Percentiles rank a stretch among this genome's conserved stretches.
phyloP scores from a whole-genome alignment of 1,140 invertebrate species.

The Leptestheria dahalacensis region DNA sequence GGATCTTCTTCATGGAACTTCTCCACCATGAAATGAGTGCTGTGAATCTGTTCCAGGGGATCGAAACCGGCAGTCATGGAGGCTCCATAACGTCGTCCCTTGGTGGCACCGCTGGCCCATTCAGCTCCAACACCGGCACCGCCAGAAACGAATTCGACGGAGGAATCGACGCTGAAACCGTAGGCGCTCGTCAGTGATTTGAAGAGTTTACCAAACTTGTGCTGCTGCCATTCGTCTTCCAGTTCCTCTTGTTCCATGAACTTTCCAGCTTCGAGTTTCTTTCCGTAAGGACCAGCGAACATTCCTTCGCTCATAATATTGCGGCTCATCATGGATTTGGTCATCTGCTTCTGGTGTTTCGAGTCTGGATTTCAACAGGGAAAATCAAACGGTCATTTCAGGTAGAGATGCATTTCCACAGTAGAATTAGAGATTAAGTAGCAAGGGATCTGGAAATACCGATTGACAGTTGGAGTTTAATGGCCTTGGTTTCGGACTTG shows the following conservation, averaged over 20 bases:
- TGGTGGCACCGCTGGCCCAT: not conserved
- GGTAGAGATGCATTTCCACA: too few species aligned
- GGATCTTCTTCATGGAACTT: not conserved
- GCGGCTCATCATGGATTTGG: not conserved
- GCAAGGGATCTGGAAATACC: too few species aligned
- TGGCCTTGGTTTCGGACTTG: slow-evolving; percentile 13
- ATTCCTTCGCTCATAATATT: not conserved
- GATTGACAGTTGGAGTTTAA: slow-evolving; percentile 5
- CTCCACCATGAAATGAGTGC: not conserved
- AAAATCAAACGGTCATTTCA: not conserved
- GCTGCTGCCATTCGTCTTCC: not conserved
- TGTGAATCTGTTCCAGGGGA: not conserved
- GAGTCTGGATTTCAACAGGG: not conserved
- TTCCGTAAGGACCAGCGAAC: not conserved
- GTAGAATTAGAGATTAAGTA: too few species aligned
- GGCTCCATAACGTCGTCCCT: not conserved
- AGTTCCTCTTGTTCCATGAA: not conserved
- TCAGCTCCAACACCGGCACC: not conserved
- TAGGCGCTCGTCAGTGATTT: not conserved
- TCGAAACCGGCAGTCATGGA: slow-evolving; percentile 1
- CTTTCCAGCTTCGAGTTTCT: not conserved
- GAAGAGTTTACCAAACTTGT: slow-evolving; percentile 8
- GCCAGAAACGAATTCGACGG: not conserved
- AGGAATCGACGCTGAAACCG: not conserved
- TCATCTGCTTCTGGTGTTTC: not conserved